These are phyloP conservation scores for Siphlonurus alternatus DNA, from an alignment of 2,888 invertebrate genomes.

Conservation along the genomic window DNA sequence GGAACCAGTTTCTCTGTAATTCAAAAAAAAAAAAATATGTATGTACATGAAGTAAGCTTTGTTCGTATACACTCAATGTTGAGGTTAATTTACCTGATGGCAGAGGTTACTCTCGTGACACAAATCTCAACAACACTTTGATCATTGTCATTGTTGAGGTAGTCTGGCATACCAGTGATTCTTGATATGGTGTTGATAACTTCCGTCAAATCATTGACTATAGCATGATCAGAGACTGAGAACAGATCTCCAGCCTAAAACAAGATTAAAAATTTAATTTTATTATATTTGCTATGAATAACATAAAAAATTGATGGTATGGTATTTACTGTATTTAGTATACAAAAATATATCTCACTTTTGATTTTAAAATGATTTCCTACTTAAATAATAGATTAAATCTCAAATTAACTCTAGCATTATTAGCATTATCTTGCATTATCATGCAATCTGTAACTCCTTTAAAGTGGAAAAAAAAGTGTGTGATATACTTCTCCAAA, in stretches of 20 bases:
- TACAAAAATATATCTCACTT: no score
- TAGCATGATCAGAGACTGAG: constrained; percentile 68
- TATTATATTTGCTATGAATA: background rate
- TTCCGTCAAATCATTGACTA: constrained; percentile 68
- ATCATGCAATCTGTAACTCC: no score
- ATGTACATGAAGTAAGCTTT: background rate
- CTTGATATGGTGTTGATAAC: constrained; percentile 58
- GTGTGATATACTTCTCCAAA: no score
- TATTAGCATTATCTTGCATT: no score
- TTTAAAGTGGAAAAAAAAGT: no score
- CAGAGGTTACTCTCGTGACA: constrained; percentile 76
- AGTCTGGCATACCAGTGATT: constrained; percentile 68
- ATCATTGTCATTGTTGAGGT: constrained; percentile 73
- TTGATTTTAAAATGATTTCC: no score
- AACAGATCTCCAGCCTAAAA: constrained; percentile 75
- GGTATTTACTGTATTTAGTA: background rate
- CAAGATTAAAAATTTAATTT: constrained; percentile 2
- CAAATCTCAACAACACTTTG: constrained; percentile 93
- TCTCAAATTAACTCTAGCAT: no score
- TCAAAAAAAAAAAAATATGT: background rate
- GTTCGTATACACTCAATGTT: background rate
- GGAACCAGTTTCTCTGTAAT: constrained; percentile 56
- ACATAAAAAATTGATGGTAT: background rate
- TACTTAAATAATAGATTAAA: no score
- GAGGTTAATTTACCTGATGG: constrained; percentile 42